Percentiles rank a stretch among this genome's conserved stretches.
Evolutionary conservation across 2,888 invertebrate species (phyloP).

Genomic region (Gastrophysa polygoni): DNA sequence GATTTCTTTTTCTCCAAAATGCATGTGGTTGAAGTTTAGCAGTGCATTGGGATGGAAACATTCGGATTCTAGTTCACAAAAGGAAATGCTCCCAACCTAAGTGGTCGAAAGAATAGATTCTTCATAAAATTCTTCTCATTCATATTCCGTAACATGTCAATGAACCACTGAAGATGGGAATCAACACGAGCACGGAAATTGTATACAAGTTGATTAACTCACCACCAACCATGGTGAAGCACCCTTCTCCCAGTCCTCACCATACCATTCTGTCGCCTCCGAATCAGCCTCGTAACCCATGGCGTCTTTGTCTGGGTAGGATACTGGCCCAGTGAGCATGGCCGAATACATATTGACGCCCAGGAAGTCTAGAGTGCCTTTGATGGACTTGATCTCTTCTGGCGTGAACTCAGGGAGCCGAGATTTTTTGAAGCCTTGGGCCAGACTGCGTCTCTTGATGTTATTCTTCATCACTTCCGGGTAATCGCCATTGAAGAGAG

Average conservation of each 20-base stretch:
- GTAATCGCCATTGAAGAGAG: constrained; percentile 71
- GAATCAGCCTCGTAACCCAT: constrained; percentile 19
- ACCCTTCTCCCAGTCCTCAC: constrained; percentile 26
- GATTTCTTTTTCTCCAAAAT: too few relatives aligned
- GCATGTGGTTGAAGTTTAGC: too few relatives aligned
- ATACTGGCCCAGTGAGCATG: constrained; percentile 53
- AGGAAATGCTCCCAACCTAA: too few relatives aligned
- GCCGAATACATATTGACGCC: constrained; percentile 78
- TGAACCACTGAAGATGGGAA: too few relatives aligned
- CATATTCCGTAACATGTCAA: too few relatives aligned
- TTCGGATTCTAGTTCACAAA: too few relatives aligned
- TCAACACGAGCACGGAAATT: too few relatives aligned
- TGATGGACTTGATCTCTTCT: constrained; percentile 65
- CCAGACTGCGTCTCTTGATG: constrained; percentile 63
- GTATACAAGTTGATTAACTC: too few relatives aligned
- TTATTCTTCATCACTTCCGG: constrained; percentile 67
- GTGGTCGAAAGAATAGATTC: too few relatives aligned
- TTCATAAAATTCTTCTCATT: too few relatives aligned
- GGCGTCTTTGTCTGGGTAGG: constrained; percentile 12
- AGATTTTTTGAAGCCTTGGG: constrained; percentile 66
- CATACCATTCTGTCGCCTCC: constrained; percentile 22
- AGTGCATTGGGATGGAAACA: too few relatives aligned
- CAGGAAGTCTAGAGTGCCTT: constrained; percentile 73
- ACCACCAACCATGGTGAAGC: constrained; percentile 23
- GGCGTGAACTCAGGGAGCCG: constrained; percentile 67